Percentiles rank a stretch among this genome's conserved stretches.
phyloP scores from a whole-genome alignment of 2,113 vertebrate genomes.

The Strix uralensis region DNA sequence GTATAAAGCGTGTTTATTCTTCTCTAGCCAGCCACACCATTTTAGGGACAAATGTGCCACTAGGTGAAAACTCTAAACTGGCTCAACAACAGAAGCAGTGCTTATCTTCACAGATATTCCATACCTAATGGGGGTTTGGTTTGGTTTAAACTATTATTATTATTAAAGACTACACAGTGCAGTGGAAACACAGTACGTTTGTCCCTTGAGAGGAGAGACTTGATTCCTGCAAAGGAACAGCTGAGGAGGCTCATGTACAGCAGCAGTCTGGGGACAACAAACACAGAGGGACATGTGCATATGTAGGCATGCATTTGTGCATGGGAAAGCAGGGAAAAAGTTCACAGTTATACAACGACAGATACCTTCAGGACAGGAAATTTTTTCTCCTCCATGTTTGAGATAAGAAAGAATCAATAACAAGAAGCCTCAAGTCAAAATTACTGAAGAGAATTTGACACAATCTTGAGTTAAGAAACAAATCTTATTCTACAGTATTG shows the following conservation, averaged over 20 bases:
- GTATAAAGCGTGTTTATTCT: neutral
- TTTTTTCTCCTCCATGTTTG: neutral
- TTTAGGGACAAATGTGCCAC: neutral
- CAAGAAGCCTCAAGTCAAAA: neutral
- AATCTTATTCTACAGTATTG: neutral
- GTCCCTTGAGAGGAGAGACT: neutral
- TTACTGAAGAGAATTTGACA: neutral
- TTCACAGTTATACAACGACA: neutral
- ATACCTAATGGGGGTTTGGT: neutral
- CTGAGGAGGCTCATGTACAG: neutral
- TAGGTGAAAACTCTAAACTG: neutral
- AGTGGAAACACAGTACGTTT: neutral
- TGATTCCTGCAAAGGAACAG: neutral
- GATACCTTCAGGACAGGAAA: neutral
- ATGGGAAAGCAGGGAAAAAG: neutral
- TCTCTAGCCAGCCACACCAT: neutral
- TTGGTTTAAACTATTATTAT: neutral
- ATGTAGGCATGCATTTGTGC: neutral
- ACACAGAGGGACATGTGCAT: neutral
- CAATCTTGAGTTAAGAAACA: neutral
- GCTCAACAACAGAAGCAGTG: neutral
- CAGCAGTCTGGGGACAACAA: neutral
- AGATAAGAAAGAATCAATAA: neutral
- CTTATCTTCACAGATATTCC: neutral
- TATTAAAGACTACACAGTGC: neutral